Percentiles rank a stretch among this genome's conserved stretches.
phyloP scores from a whole-genome alignment of 2,113 vertebrate species.

The Aplodontia rufa region DNA sequence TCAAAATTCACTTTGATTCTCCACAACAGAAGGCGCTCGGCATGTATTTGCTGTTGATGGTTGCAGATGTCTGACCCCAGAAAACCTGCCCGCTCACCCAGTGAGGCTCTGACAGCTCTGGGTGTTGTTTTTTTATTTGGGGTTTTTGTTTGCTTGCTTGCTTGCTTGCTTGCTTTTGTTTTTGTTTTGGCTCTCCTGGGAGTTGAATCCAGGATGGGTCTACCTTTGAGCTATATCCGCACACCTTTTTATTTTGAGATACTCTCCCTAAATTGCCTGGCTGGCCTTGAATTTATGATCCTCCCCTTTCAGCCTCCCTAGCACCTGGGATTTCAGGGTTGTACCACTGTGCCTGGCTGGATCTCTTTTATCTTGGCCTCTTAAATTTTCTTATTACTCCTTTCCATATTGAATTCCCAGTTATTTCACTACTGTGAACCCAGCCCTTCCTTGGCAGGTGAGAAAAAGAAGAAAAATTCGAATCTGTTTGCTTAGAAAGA shows the following conservation, averaged over 20 bases:
- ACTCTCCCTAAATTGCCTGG: not conserved
- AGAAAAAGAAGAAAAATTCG: not conserved
- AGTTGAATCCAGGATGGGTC: not conserved
- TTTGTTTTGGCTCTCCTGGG: too few species aligned
- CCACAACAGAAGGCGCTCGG: not conserved
- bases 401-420: not conserved
- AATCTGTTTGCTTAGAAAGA: not conserved
- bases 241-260: not conserved
- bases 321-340: not conserved
- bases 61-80: not conserved
- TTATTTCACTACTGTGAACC: not conserved
- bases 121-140: too few species aligned
- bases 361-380: conserved; percentile 1
- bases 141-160: too few species aligned
- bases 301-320: not conserved
- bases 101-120: not conserved
- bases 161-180: too few species aligned
- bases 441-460: not conserved
- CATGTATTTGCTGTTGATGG: not conserved
- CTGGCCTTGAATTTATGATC: not conserved
- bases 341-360: not conserved
- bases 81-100: not conserved
- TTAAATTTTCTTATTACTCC: not conserved
- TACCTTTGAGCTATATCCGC: not conserved
- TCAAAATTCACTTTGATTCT: conserved; percentile 8